A percentile compares a stretch with the other conserved stretches of the same genome.
Evolutionary conservation across 2,113 vertebrate genomes (phyloP).

Genomic region (Parotia lawesii): DNA sequence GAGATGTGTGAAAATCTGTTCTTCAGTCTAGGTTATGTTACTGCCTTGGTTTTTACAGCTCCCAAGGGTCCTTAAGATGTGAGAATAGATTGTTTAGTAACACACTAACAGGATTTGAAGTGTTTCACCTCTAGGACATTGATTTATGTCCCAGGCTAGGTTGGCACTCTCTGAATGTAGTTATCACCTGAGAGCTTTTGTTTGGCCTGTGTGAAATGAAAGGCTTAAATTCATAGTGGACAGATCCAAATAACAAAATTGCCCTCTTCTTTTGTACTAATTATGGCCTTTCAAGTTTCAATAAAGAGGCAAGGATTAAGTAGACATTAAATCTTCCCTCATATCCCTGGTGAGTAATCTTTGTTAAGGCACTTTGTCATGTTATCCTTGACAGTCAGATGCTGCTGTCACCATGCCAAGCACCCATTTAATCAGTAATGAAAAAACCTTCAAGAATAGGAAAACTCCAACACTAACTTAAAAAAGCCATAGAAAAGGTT

Average conservation of each 20-base stretch:
- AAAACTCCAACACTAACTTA: not conserved
- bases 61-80: not conserved
- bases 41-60: not conserved
- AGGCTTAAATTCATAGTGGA: not conserved
- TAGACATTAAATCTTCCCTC: not conserved
- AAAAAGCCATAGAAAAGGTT: not conserved
- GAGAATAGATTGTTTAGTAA: slow-evolving; percentile 13
- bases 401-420: not conserved
- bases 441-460: not conserved
- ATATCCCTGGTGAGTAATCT: not conserved
- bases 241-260: not conserved
- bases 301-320: not conserved
- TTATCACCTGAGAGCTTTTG: not conserved
- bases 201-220: not conserved
- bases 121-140: not conserved
- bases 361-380: not conserved
- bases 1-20: not conserved
- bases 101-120: slow-evolving; percentile 9
- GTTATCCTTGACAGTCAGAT: not conserved
- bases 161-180: not conserved
- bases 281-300: not conserved
- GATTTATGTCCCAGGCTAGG: not conserved
- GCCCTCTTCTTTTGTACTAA: not conserved
- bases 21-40: not conserved
- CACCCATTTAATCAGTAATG: not conserved